Evolutionary conservation across 2,113 vertebrate genomes (phyloP), one percentile per base, ranked within the genome.

Genomic region (Bos indicus): DNA sequence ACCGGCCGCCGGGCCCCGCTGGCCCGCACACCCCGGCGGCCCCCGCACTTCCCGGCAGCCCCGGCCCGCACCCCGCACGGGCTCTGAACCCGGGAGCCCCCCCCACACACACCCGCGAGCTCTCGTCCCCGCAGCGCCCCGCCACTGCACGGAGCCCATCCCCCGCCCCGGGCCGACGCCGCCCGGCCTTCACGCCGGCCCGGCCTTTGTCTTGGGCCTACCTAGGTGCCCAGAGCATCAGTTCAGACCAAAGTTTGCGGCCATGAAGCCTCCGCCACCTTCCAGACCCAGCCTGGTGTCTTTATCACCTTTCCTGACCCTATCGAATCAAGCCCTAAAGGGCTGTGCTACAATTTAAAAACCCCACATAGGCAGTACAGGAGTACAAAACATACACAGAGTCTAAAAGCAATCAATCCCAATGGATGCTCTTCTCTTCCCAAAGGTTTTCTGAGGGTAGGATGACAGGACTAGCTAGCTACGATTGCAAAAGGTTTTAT

Each of bases 121-220:
- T 8, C 36, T 54, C 6, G 5, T 46, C 36, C 33, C 6, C 4
- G 14, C 81, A 19, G 46, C 51, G 7, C 17, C 43, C 90, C 74
- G 21, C 14, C 93, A 17, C 62, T 4, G 62, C 62, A 17, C 62
- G 16, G 74, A 4, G 48, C 82, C 96, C 96, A 91, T 90, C 88
- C 95, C 98, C 97, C 92, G 67, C 51, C 3, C 93, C 9, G 77
- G 93, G 94, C 96, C 92, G 87, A 94, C 26, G 89, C 93, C 96
- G 51, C 93, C 82, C 52, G 77, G 84, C 95, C 57, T 77, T 57
- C 67, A 67, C 92, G 77, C 90, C 91, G 64, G 92, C 96, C 60
- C 19, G 93, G 96, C 96, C 98, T 98, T 98, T 98, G 97, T 98
- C 97, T 97, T 1, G 23, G 1, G 85, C 93, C 89, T 46, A 97